Evolutionary conservation across 2,797 vertebrate species (phyloP).

Genomic region (Lacerta agilis): DNA sequence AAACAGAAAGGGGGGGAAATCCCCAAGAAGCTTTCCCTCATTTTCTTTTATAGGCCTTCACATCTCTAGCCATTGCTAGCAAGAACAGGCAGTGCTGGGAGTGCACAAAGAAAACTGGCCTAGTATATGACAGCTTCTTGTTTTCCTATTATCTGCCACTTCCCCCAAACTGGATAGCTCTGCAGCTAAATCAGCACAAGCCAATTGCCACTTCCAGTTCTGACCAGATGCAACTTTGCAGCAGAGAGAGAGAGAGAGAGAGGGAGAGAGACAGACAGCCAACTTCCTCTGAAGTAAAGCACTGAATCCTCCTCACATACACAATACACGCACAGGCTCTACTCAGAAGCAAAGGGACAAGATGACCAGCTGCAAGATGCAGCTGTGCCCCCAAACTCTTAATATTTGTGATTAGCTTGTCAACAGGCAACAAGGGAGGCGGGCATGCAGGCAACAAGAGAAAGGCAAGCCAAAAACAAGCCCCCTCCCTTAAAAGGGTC

Average conservation of each 20-base stretch:
- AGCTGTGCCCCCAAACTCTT: too few relatives aligned
- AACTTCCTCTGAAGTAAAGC: slow-evolving; percentile 28
- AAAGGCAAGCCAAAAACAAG: background rate
- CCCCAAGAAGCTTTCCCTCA: too few relatives aligned
- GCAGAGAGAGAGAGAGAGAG: slow-evolving; percentile 44
- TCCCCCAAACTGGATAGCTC: slow-evolving; percentile 21
- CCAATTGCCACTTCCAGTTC: slow-evolving; percentile 62
- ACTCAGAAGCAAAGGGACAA: background rate
- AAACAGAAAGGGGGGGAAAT: too few relatives aligned
- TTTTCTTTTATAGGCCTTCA: too few relatives aligned
- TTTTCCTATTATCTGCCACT: background rate
- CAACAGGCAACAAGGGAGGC: background rate
- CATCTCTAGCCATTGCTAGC: background rate
- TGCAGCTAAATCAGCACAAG: slow-evolving; percentile 62
- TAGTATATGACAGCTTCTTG: background rate
- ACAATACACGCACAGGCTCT: too few relatives aligned
- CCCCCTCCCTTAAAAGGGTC: background rate
- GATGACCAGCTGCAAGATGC: background rate
- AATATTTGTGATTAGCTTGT: background rate
- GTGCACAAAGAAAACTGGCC: background rate
- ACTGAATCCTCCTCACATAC: background rate
- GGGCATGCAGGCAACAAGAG: background rate
- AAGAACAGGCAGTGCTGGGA: background rate
- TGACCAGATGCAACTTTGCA: slow-evolving; percentile 66
- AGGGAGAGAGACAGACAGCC: too few relatives aligned